These are phyloP conservation scores for Pseudorhombus dupliciocellatus DNA, from an alignment of 2,113 vertebrate genomes.

Conservation along the genomic window DNA sequence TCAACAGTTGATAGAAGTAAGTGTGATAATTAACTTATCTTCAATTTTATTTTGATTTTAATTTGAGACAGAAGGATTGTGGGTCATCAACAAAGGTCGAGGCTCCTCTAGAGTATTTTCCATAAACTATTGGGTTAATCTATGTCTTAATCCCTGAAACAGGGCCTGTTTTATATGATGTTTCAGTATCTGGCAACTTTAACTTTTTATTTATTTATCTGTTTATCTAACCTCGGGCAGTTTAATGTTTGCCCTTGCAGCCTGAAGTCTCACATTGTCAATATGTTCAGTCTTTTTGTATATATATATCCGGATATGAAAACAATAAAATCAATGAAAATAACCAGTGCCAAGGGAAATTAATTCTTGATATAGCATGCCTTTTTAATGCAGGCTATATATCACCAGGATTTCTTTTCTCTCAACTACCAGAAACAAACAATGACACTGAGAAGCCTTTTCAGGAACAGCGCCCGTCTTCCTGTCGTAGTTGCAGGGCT, in stretches of 20 bases:
- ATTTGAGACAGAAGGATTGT: too few species aligned
- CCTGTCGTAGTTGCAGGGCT: constrained; percentile 62
- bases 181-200: too few species aligned
- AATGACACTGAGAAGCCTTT: constrained; percentile 45
- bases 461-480: constrained; percentile 57
- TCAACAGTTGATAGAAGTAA: too few species aligned
- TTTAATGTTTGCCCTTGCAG: not conserved
- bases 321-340: not conserved
- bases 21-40: not conserved
- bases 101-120: too few species aligned
- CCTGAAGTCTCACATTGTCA: too few species aligned
- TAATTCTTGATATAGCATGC: not conserved
- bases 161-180: too few species aligned
- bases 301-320: not conserved
- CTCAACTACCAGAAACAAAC: constrained; percentile 47
- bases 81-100: too few species aligned
- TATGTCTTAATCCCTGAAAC: too few species aligned
- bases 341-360: not conserved
- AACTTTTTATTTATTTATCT: too few species aligned
- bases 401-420: constrained; percentile 2
- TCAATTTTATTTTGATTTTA: not conserved
- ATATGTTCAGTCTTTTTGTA: too few species aligned
- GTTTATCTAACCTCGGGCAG: too few species aligned
- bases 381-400: not conserved
- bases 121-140: too few species aligned